A percentile compares a stretch with the other conserved stretches of the same genome.
Evolutionary conservation across 2,888 invertebrate species (phyloP).

Genomic region (Volucella inflata): DNA sequence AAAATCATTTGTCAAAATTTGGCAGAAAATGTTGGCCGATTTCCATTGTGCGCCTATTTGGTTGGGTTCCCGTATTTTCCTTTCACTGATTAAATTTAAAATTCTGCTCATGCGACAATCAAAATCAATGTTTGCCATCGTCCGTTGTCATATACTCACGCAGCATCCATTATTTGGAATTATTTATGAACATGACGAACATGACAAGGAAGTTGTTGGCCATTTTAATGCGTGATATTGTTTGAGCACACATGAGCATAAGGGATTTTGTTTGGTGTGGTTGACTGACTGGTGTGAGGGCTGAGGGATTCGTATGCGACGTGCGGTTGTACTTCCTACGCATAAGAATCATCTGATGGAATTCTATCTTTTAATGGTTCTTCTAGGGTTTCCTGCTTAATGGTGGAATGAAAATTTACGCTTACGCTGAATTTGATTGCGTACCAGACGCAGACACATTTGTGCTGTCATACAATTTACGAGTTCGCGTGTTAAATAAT

Average conservation of each 20-base stretch:
- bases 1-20: no score
- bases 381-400: conserved; percentile 28
- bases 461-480: not conserved
- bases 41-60: no score
- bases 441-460: conserved; percentile 32
- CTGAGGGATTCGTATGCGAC: no score
- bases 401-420: conserved; percentile 38
- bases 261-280: no score
- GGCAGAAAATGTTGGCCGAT: no score
- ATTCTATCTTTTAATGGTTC: conserved; percentile 40
- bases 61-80: not conserved
- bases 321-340: conserved; percentile 1
- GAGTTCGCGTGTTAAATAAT: conserved; percentile 9
- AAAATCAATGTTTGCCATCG: not conserved
- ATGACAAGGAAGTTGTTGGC: not conserved
- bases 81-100: not conserved
- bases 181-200: not conserved
- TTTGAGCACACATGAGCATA: not conserved
- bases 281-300: no score
- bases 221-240: not conserved
- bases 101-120: conserved; percentile 1
- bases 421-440: conserved; percentile 19
- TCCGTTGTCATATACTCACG: no score
- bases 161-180: conserved; percentile 9
- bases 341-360: conserved; percentile 28